These are phyloP conservation scores for Geotrypetes seraphini DNA, from an alignment of 2,797 vertebrate species.

Conservation along the genomic window DNA sequence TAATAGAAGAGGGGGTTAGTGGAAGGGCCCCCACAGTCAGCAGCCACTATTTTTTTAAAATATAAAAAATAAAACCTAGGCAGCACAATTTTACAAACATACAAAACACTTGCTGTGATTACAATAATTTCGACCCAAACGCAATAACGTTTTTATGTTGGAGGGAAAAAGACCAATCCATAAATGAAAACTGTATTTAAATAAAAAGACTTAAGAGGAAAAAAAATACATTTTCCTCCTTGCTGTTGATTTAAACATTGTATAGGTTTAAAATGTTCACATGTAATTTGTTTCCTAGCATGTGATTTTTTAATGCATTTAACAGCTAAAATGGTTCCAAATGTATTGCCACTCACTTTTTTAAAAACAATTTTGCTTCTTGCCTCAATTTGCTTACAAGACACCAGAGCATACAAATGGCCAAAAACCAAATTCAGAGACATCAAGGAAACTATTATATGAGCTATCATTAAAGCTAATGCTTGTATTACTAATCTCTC, in stretches of 20 bases:
- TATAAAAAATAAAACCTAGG: constrained; percentile 15
- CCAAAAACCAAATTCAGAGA: constrained; percentile 10
- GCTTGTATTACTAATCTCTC: no score
- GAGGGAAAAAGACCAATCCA: constrained; percentile 10
- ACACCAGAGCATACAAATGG: constrained; percentile 7
- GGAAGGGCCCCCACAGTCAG: no score
- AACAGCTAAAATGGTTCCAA: not conserved
- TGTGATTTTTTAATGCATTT: not conserved
- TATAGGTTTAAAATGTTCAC: not conserved
- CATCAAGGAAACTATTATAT: constrained; percentile 22
- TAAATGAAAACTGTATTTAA: constrained; percentile 9
- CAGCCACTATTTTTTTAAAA: constrained; percentile 24
- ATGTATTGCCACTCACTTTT: not conserved
- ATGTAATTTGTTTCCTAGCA: not conserved
- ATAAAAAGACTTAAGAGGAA: not conserved
- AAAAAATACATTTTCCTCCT: not conserved
- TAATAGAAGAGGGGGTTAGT: no score
- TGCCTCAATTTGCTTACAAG: not conserved
- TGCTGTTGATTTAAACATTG: not conserved
- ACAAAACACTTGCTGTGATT: constrained; percentile 10
- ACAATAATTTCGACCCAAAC: constrained; percentile 1
- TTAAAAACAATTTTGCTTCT: not conserved
- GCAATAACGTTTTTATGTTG: constrained; percentile 7
- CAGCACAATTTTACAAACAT: constrained; percentile 9
- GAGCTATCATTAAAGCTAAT: no score